These are phyloP conservation scores for Hippoglossus hippoglossus DNA, from an alignment of 2,797 vertebrate species.

Conservation along the genomic window DNA sequence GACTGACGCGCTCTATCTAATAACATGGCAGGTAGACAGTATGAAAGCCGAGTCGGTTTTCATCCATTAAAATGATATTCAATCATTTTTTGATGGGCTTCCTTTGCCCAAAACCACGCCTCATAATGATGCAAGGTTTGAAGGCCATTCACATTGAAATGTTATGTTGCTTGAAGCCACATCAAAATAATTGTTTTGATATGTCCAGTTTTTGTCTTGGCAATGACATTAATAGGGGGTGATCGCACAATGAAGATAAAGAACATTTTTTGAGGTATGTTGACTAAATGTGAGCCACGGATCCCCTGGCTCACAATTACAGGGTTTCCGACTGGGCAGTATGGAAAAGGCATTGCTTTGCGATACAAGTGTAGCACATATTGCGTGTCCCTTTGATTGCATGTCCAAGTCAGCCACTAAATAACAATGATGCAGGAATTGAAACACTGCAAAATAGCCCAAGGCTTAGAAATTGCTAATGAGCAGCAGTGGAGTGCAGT, in stretches of 20 bases:
- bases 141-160: constrained; percentile 76
- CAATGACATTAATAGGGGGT: constrained; percentile 77
- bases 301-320: constrained; percentile 70
- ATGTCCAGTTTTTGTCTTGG: constrained; percentile 75
- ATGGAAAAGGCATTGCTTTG: constrained; percentile 62
- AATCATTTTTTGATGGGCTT: constrained; percentile 80
- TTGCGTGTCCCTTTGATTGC: constrained; percentile 79
- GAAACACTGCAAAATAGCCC: constrained; percentile 74
- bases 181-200: constrained; percentile 85
- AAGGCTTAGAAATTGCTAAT: constrained; percentile 81
- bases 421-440: constrained; percentile 80
- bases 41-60: constrained; percentile 75
- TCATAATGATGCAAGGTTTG: constrained; percentile 74
- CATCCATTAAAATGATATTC: constrained; percentile 86
- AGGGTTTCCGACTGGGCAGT: constrained; percentile 66
- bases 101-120: constrained; percentile 78
- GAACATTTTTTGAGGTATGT: constrained; percentile 60
- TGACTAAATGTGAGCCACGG: constrained; percentile 66
- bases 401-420: constrained; percentile 78
- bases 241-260: constrained; percentile 71
- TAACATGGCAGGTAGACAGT: constrained; percentile 82
- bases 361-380: constrained; percentile 71
- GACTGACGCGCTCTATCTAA: constrained; percentile 81
- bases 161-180: constrained; percentile 74
- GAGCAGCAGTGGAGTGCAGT: constrained; percentile 75